Percentiles rank a stretch among this genome's conserved stretches.
Evolutionary conservation across 2,888 invertebrate species (phyloP).

Genomic region (Blomia tropicalis): DNA sequence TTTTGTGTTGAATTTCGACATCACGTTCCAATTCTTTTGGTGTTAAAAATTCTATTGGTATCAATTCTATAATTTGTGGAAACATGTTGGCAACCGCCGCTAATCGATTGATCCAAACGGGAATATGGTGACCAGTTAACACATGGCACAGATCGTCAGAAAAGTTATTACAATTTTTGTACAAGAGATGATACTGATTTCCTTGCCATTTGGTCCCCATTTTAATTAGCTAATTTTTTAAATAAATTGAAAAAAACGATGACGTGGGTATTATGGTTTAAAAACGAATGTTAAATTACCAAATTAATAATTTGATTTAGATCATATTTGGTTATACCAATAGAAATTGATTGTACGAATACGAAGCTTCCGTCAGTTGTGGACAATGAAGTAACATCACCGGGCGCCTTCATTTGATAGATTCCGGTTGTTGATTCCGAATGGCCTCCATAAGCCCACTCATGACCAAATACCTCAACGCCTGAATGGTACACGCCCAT

Average conservation of each 20-base stretch:
- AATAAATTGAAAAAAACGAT: too few relatives aligned
- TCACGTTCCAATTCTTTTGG: background rate
- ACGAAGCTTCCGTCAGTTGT: background rate
- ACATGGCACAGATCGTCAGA: background rate
- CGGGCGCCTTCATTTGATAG: background rate
- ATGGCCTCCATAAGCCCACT: constrained; percentile 3
- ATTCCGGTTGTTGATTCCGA: background rate
- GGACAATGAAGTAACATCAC: background rate
- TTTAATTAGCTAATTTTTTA: too few relatives aligned
- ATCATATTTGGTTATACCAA: background rate
- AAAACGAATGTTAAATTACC: too few relatives aligned
- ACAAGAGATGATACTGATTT: background rate
- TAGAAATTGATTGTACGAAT: background rate
- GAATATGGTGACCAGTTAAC: background rate
- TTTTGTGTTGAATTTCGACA: too few relatives aligned
- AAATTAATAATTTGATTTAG: background rate
- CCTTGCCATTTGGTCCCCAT: background rate
- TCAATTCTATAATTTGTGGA: background rate
- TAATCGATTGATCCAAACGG: background rate
- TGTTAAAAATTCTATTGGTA: background rate
- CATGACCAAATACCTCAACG: background rate
- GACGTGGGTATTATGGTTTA: background rate
- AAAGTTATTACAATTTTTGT: background rate
- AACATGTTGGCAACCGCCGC: background rate
- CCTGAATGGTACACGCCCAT: background rate